Base-by-base conservation (phyloP, 2,797 vertebrate species). In the Rachycentron canadum region DNA sequence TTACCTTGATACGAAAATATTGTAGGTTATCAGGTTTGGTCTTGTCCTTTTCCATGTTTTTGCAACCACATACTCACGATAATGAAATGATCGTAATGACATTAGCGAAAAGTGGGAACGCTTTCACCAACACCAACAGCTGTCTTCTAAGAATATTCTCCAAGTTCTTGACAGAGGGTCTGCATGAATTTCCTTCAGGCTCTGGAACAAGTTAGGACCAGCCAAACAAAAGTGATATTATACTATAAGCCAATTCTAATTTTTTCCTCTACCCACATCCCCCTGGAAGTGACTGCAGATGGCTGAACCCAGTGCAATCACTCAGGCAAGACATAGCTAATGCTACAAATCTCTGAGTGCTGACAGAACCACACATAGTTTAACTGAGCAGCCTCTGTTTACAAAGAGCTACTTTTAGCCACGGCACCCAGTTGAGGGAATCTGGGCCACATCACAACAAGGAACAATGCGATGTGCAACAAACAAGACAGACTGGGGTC, bases 361-460 rank as follows among this genome's bases (percentile, higher is more conserved):
- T 45, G 62, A 73, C 71, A 82, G 40, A 76, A 69, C 56, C 60
- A 52, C 38, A 59, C 66, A 75, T 21, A 30, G 13, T 58, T 69
- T 23, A 19, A 70, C 10, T 19, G 41, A 66, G 47, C 30, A 67
- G 28, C 25, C 32, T 61, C 56, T 47, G 8, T 58, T 47, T 65
- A 45, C 53, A 32, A 64, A 76, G 53, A 55, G 71, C 55, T 83
- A 69, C 78, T 85, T 87, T 84, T 64, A 79, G 69, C 67, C 50
- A 34, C 14, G 1, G 16, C 59, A 50, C 17, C 45, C 67, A 64
- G 59, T 81, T 84, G 45, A 1, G 40, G 34, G 57, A 85, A 71
- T 84, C 60, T 86, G 70, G 79, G 73, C 73, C 73, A 81, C 52
- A 68, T 77, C 67, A 69, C 75, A 83, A 63, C 17, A 53, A 73